Base-by-base conservation (phyloP, 1,140 invertebrate species). In the Anoplophora glabripennis region DNA sequence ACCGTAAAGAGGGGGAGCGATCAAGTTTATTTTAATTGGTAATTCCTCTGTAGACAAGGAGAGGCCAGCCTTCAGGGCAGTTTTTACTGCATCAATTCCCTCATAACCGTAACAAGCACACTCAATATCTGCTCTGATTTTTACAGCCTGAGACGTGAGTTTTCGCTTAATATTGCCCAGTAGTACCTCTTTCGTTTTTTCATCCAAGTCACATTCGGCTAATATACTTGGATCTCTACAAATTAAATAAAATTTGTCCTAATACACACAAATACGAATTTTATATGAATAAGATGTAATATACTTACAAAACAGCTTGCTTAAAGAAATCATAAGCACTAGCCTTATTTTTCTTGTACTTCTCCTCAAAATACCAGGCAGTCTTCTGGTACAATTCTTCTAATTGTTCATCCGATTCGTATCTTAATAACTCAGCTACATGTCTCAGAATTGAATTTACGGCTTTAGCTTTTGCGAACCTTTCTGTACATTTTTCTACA, bases 301-400 rank as follows among this genome's bases (percentile, higher is more conserved):
- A 38, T 14, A 14, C 90, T 86, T 84, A 97, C 94, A 89, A 83
- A 47, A 99, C 96, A 68, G 96, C 93, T 79, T 97, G 94, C 79
- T 99, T 99, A 74, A 99, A 99, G 65, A 94, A 92, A 77, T 99
- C 98, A 79, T 98, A 99, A 44, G 95, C 93, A 37, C 92, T 93
- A 15, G 89, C 89, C 63, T 82, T 82, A 75, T 94, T 92, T 75
- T 95, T 98, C 73, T 96, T 98, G 71, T 93, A 92, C 77, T 99
- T 99, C 68, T 94, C 90, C 78, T 99, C 98, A 81, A 99, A 99
- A 75, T 89, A 83, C 98, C 98, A 99, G 1, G 97, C 97, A n/a
- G 97, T 99, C 72, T 95, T 95, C 66, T 90, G 86, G 76, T 99
- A 99, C 0, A 99, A 79, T 59, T 98, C 91, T 72, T 99, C 96